These are phyloP conservation scores for Malthinus seriepunctatus DNA, from an alignment of 2,888 invertebrate genomes.

Conservation along the genomic window DNA sequence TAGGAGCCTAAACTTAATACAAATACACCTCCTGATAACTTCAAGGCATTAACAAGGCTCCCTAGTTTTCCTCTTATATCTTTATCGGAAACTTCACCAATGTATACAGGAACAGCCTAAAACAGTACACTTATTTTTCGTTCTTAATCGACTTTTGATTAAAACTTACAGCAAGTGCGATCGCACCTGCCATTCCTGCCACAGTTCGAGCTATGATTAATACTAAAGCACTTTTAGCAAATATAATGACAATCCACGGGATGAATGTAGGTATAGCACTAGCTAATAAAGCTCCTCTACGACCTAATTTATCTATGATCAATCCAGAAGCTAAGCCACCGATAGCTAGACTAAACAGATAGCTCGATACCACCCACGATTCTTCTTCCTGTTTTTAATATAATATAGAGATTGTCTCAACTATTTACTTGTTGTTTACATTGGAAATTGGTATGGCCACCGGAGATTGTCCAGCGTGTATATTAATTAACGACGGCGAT, in stretches of 20 bases:
- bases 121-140: conserved; percentile 35
- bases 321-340: conserved; percentile 62
- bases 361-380: conserved; percentile 62
- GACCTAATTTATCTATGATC: conserved; percentile 61
- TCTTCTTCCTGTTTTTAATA: conserved; percentile 50
- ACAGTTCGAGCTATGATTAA: conserved; percentile 65
- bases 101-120: conserved; percentile 50
- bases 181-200: conserved; percentile 71
- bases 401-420: background rate
- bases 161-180: conserved; percentile 42
- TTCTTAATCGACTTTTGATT: background rate
- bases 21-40: conserved; percentile 50
- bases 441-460: background rate
- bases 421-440: background rate
- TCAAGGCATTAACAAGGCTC: conserved; percentile 45
- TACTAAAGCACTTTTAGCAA: conserved; percentile 51
- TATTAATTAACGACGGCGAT: conserved; percentile 31
- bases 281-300: conserved; percentile 58
- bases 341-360: conserved; percentile 59
- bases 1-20: conserved; percentile 51
- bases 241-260: conserved; percentile 55
- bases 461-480: conserved; percentile 3
- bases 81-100: conserved; percentile 54
- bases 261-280: conserved; percentile 58
- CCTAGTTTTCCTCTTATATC: conserved; percentile 56